Conservation (phyloP, 2,888 invertebrate species). For the Drosophila pseudotakahashii region DNA sequence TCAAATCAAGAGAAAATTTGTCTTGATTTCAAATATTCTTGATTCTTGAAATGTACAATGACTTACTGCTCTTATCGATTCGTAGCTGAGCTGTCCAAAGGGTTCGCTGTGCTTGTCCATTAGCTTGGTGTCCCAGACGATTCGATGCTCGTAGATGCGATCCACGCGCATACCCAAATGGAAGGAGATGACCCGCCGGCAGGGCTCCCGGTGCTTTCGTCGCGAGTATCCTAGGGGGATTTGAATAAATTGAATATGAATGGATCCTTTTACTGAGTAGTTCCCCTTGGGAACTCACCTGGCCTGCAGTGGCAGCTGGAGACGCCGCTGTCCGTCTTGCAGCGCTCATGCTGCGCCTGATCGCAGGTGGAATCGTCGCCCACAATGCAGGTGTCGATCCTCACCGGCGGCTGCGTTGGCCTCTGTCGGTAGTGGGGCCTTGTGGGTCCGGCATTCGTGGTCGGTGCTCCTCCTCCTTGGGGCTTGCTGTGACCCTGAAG, state of each 20-base stretch:
- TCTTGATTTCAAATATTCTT: no score
- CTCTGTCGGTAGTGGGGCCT: conserved; percentile 87
- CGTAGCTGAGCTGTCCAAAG: conserved; percentile 92
- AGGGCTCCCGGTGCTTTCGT: conserved; percentile 90
- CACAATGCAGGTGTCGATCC: conserved; percentile 97
- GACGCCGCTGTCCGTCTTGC: conserved; percentile 93
- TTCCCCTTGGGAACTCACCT: conserved; percentile 83
- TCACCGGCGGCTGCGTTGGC: conserved; percentile 83
- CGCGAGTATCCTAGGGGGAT: conserved; percentile 86
- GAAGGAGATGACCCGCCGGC: conserved; percentile 91
- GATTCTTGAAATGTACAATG: no score
- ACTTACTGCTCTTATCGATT: conserved; percentile 93
- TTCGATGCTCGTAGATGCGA: conserved; percentile 90
- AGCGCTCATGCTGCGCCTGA: conserved; percentile 93
- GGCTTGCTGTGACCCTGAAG: conserved; percentile 77
- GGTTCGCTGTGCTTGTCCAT: conserved; percentile 91
- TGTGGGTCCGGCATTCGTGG: conserved; percentile 85
- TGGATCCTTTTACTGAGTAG: no score
- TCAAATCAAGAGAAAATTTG: no score
- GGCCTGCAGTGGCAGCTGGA: conserved; percentile 95
- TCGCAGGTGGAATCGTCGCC: conserved; percentile 97
- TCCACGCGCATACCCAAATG: conserved; percentile 92
- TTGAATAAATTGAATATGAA: no score
- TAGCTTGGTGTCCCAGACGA: conserved; percentile 91
- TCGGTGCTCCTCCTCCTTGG: conserved; percentile 50